Conservation (phyloP, 2,888 invertebrate species). For the Allophyes oxyacanthae region DNA sequence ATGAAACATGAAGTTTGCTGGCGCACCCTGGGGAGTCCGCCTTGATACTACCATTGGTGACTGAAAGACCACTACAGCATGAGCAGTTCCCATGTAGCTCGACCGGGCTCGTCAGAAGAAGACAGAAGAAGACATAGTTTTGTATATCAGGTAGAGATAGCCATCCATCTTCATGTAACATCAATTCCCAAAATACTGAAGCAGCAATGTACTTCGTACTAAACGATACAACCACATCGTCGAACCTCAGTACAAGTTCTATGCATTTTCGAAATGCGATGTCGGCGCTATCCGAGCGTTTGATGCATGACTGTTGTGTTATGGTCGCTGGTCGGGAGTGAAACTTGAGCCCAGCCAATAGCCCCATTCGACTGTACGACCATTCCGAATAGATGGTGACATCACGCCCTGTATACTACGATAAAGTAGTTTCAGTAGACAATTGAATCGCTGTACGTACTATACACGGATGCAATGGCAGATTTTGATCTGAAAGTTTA, state of each 20-base stretch:
- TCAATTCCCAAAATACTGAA: not conserved
- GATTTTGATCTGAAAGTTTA: not conserved
- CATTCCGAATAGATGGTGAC: constrained; percentile 37
- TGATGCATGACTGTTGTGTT: constrained; percentile 52
- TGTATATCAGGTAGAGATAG: too few relatives aligned
- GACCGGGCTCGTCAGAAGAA: too few relatives aligned
- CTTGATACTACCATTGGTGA: too few relatives aligned
- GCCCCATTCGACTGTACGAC: constrained; percentile 20
- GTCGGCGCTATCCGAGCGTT: constrained; percentile 42
- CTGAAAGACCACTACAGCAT: too few relatives aligned
- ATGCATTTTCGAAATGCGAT: constrained; percentile 42
- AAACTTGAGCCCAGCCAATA: constrained; percentile 51
- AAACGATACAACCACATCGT: constrained; percentile 1
- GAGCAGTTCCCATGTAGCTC: too few relatives aligned
- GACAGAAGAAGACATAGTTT: too few relatives aligned
- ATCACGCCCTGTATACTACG: constrained; percentile 9
- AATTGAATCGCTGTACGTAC: not conserved
- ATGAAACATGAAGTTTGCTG: too few relatives aligned
- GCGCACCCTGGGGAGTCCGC: too few relatives aligned
- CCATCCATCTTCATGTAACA: not conserved
- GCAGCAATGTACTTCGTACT: constrained; percentile 23
- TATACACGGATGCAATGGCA: constrained; percentile 16
- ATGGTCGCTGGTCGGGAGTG: constrained; percentile 44
- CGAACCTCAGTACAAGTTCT: constrained; percentile 8
- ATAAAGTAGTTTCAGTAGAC: not conserved